phyloP scores from a whole-genome alignment of 2,888 invertebrate species.

The Thera britannica region DNA sequence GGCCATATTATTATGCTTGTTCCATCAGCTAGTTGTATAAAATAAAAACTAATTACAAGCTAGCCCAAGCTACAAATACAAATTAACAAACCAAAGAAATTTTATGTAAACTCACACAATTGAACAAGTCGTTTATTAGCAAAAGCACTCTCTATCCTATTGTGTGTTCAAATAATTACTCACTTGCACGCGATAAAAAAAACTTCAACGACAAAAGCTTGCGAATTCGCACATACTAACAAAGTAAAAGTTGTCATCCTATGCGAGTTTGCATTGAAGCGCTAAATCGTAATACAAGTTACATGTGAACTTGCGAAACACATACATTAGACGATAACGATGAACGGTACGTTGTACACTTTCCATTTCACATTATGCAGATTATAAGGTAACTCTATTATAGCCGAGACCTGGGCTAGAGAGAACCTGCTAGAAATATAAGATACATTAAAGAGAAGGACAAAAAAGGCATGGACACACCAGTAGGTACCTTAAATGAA shows the following conservation, averaged over 20 bases:
- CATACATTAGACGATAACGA: slow-evolving; percentile 3
- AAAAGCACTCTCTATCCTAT: not conserved
- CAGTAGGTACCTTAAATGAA: too few species aligned
- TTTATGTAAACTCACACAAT: not conserved
- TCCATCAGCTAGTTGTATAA: too few species aligned
- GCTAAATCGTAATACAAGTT: slow-evolving; percentile 24
- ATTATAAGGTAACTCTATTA: slow-evolving; percentile 8
- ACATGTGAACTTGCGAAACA: slow-evolving; percentile 14
- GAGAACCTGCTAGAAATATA: too few species aligned
- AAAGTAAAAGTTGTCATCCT: slow-evolving; percentile 31
- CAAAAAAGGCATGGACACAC: too few species aligned
- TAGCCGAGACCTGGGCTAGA: not conserved
- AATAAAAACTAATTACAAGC: too few species aligned
- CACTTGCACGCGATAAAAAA: slow-evolving; percentile 2
- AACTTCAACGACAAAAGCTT: slow-evolving; percentile 18
- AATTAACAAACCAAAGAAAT: not conserved
- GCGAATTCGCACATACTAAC: slow-evolving; percentile 24
- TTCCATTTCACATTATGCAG: slow-evolving; percentile 20
- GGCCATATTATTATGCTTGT: too few species aligned
- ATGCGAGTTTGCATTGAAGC: slow-evolving; percentile 2
- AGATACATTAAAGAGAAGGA: too few species aligned
- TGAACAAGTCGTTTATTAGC: not conserved
- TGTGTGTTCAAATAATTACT: slow-evolving; percentile 6
- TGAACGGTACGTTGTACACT: not conserved
- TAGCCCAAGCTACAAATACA: not conserved